Evolutionary conservation across 2,113 vertebrate genomes (phyloP).

Genomic region (Galeopterus variegatus): DNA sequence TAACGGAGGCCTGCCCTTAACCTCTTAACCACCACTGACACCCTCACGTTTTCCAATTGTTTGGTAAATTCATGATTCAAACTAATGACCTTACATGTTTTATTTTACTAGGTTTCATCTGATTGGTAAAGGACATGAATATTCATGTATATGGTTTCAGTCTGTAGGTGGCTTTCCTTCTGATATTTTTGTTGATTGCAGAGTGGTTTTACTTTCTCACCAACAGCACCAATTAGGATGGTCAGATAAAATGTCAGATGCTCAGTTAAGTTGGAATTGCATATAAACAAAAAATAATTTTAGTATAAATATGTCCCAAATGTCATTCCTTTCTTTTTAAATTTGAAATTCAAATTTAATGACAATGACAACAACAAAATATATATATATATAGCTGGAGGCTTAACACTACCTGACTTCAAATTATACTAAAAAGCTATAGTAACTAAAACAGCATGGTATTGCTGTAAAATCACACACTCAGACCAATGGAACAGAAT

Average conservation of each 20-base stretch:
- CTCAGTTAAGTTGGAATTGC: constrained; percentile 50
- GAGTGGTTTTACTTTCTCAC: constrained; percentile 29
- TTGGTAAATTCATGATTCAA: constrained; percentile 37
- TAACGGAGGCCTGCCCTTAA: neutral
- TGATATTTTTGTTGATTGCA: constrained; percentile 31
- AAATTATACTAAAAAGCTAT: too few relatives aligned
- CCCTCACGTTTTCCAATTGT: neutral
- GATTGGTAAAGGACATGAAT: neutral
- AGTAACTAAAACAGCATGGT: too few relatives aligned
- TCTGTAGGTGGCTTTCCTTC: neutral
- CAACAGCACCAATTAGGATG: neutral
- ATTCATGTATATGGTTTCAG: neutral
- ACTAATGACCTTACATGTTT: neutral
- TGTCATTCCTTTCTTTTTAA: neutral
- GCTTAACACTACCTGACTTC: too few relatives aligned
- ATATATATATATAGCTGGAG: too few relatives aligned
- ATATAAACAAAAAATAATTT: constrained; percentile 30
- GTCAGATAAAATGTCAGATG: neutral
- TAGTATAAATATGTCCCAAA: constrained; percentile 20
- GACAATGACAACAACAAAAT: too few relatives aligned
- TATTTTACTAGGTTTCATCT: neutral
- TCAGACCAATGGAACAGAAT: too few relatives aligned
- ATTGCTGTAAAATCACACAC: too few relatives aligned
- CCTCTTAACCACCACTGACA: neutral
- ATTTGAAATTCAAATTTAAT: constrained; percentile 56